Conservation (phyloP, 2,797 vertebrate species). For the Dryobates pubescens region DNA sequence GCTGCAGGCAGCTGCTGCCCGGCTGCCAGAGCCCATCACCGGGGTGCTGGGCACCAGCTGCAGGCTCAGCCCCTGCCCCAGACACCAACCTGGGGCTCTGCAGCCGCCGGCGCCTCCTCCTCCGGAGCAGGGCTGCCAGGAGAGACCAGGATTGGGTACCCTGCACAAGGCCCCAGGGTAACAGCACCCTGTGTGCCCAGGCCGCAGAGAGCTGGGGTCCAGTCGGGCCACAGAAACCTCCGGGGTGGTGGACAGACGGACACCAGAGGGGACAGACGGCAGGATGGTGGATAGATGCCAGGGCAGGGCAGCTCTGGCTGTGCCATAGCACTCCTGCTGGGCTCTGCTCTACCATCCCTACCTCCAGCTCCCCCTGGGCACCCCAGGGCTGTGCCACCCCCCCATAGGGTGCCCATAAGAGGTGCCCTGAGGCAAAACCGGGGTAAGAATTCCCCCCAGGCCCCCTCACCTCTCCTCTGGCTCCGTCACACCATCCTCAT, state of each 20-base stretch:
- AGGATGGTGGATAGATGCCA: not conserved
- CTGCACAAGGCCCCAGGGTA: not conserved
- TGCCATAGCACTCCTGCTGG: fast-evolving
- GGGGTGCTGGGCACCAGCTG: fast-evolving
- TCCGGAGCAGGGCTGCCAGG: not conserved
- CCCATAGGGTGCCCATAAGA: too few species aligned
- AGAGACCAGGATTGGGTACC: not conserved
- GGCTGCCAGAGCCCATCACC: not conserved
- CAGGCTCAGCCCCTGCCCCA: not conserved
- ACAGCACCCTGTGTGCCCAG: not conserved
- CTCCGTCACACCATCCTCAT: not conserved
- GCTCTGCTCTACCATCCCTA: not conserved
- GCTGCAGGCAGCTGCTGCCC: not conserved
- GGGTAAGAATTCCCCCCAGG: fast-evolving
- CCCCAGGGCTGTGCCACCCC: not conserved
- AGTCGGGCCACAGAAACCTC: not conserved
- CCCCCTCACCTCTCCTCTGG: not conserved
- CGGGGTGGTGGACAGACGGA: too few species aligned
- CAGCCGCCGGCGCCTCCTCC: not conserved
- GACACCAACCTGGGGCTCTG: slow-evolving; percentile 24
- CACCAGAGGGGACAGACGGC: not conserved
- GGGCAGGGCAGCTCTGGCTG: not conserved
- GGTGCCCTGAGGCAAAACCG: not conserved
- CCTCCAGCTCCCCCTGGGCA: not conserved
- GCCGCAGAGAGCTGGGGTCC: not conserved